Evolutionary conservation across 2,113 vertebrate species (phyloP).

Genomic region (Marcusenius ussheri): DNA sequence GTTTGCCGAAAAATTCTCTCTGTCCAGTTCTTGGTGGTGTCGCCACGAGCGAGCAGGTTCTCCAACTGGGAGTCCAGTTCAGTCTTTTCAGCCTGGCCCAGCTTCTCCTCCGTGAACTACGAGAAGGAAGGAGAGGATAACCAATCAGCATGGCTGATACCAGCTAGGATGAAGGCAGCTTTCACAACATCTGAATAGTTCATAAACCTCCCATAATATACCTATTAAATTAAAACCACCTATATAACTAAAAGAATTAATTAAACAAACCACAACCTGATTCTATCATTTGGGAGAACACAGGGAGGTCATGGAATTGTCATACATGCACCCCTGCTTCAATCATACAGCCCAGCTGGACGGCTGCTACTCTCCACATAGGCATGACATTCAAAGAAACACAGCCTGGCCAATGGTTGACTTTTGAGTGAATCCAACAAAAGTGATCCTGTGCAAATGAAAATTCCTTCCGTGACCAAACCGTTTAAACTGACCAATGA

Average conservation of each 20-base stretch:
- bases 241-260: neutral
- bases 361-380: neutral
- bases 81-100: constrained; percentile 88
- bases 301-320: neutral
- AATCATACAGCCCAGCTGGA: neutral
- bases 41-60: constrained; percentile 78
- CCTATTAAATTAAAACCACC: neutral
- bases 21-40: constrained; percentile 88
- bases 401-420: neutral
- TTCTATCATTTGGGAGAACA: neutral
- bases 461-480: neutral
- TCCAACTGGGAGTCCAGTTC: constrained; percentile 87
- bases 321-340: neutral
- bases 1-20: constrained; percentile 89
- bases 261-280: neutral
- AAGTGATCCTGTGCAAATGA: neutral
- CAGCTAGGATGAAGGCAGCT: neutral
- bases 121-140: neutral
- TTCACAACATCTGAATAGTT: neutral
- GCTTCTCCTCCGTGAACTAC: constrained; percentile 93
- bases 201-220: neutral
- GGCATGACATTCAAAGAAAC: neutral
- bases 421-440: neutral
- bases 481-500: neutral
- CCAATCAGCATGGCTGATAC: neutral